Evolutionary conservation across 2,797 vertebrate genomes (phyloP), one percentile per base, ranked within the genome.

Genomic region (Falco concolor): DNA sequence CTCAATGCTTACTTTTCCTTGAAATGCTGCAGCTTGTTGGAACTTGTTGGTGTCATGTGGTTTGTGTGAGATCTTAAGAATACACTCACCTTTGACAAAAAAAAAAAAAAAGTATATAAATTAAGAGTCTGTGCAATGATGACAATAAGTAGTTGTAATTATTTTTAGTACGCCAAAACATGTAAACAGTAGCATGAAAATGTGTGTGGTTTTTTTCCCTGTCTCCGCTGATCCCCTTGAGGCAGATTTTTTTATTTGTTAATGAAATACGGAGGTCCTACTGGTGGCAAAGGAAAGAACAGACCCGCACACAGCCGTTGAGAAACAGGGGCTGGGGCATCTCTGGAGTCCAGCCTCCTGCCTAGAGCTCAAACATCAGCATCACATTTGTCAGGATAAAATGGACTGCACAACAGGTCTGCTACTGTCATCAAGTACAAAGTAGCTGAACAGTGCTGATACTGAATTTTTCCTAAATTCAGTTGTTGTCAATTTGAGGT

Each of bases 271-370:
- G 60, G 28, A 83, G 40, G 19, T 61, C 23, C 16, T 84, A 0
- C 9, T 47, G 12, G 20, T 80, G 11, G 4, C 49, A 89, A 82
- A 90, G 34, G 45, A 73, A 84, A 36, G 54, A 78, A 49, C 5
- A 63, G 49, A 74, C 12, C 21, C 1, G 0, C 8, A 25, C 10
- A 18, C 4, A 65, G 2, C 9, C 19, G 30, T 18, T 21, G 50
- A 84, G 57, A 84, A 77, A 72, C 2, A 8, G 7, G 21, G 7
- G 3, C 8, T 61, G 15, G 25, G 14, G 4, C 3, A 34, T 57
- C 10, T 69, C 76, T 67, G 40, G 49, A 77, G 25, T 36, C 18
- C 68, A 42, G 45, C 19, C 18, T 84, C 36, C 53, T 86, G 38
- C 56, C 14, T 44, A 63, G 38, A 54, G 18, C 59, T 65, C 44